Base-by-base conservation (phyloP, 1,140 invertebrate genomes). In the Dreissena rostriformis region DNA sequence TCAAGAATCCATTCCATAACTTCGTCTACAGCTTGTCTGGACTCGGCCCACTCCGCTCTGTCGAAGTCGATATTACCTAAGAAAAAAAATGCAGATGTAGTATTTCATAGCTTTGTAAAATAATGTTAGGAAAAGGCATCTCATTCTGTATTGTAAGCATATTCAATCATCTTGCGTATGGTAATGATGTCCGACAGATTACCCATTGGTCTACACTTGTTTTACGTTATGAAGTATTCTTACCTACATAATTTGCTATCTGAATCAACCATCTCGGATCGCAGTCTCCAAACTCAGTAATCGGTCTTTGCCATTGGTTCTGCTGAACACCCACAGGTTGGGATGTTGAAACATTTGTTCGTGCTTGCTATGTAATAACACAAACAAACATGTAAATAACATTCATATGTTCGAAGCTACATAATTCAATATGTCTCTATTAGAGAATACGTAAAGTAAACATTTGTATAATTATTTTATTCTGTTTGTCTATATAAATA, bases 11-110 rank as follows among this genome's bases (percentile, higher is more conserved):
- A 49, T 0, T 82, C 39, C 71, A 82, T 19, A 29, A 82, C 66
- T n/a, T 29, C 61, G 29, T 82, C 72, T 1, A 75, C 72, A 1
- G 65, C 24, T 74, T 55, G 49, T 12, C 72, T 53, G 1, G 81
- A 10, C 14, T 52, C 5, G 7, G 63, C 71, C 81, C 81, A 82
- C 17, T 75, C 72, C n/a, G 39, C 68, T 17, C 52, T 5, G 0
- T 24, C 17, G 57, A 82, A 67, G 74, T 75, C 81, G 8, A 82
- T 74, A 15, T 75, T 61, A 6, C 72, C 81, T 81, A 52, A 1
- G 55, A 53, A n/a, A n/a, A 70, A 55, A 15, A 67, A 66, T 28
- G 24, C 11, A 11, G 4, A 19, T 24, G 57, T 61, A n/a, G 8
- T 39, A 39, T 61, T n/a, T 61, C 4, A 61, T 5, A 61, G 17